phyloP scores from a whole-genome alignment of 2,797 vertebrate species.

The Sciurus carolinensis region DNA sequence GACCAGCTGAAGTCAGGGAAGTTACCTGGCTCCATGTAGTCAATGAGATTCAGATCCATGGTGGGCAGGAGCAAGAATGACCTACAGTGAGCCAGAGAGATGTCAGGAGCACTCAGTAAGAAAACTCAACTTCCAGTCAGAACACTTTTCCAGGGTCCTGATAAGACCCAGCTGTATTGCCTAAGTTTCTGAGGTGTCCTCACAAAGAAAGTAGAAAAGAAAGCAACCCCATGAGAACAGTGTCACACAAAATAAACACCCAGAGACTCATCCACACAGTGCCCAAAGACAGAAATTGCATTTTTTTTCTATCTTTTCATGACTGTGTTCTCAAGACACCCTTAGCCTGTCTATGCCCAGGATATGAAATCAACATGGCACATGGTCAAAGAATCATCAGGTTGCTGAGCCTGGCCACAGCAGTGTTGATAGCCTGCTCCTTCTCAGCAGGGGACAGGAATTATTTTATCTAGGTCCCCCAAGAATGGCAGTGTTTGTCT shows the following conservation, averaged over 20 bases:
- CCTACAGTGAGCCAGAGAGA: conserved; percentile 66
- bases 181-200: fast-evolving
- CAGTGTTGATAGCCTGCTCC: background rate
- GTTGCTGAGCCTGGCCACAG: background rate
- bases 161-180: fast-evolving
- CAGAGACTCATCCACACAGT: background rate
- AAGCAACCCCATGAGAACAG: fast-evolving
- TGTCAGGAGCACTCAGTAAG: background rate
- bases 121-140: fast-evolving
- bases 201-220: background rate
- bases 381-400: conserved; percentile 76
- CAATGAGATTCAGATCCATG: conserved; percentile 92
- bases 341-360: conserved; percentile 66
- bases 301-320: background rate
- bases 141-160: fast-evolving
- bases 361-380: conserved; percentile 77
- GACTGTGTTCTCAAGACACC: conserved; percentile 72
- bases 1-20: conserved; percentile 90
- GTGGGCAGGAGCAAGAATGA: conserved; percentile 45
- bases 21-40: conserved; percentile 90
- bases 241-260: background rate
- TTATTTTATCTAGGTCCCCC: no score
- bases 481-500: conserved; percentile 69
- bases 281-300: background rate
- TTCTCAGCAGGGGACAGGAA: no score